Conservation (phyloP, 1,140 invertebrate species). For the Gryllus bimaculatus region DNA sequence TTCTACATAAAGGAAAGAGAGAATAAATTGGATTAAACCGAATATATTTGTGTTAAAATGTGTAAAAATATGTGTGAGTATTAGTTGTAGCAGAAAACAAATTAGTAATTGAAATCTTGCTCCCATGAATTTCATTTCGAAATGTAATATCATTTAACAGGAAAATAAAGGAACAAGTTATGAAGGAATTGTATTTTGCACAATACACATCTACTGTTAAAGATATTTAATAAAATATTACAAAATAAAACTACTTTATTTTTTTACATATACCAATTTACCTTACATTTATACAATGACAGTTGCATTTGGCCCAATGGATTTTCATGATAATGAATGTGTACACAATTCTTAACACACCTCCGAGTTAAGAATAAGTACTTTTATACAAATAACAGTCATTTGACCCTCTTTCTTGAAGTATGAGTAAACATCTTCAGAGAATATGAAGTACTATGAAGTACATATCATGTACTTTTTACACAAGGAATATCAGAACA, state of each 20-base stretch:
- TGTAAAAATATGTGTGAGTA: too few relatives aligned
- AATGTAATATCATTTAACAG: too few relatives aligned
- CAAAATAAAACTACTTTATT: background rate
- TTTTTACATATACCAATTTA: background rate
- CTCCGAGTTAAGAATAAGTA: background rate
- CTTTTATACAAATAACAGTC: background rate
- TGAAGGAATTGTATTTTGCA: too few relatives aligned
- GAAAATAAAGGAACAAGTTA: too few relatives aligned
- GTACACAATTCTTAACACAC: background rate
- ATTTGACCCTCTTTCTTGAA: background rate
- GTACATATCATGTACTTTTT: background rate
- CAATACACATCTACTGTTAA: slow-evolving; percentile 33
- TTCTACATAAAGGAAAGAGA: background rate
- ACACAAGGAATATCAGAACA: background rate
- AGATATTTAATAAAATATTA: slow-evolving; percentile 32
- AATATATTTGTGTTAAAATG: background rate
- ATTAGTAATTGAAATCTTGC: too few relatives aligned
- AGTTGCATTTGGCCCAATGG: background rate
- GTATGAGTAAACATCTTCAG: background rate
- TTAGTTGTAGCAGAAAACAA: too few relatives aligned
- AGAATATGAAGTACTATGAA: background rate
- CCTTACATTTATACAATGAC: background rate
- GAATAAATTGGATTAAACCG: background rate
- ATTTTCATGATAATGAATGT: background rate
- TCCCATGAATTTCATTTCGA: too few relatives aligned